Evolutionary conservation across 2,888 invertebrate species (phyloP).

Genomic region (Hetaerina titia): DNA sequence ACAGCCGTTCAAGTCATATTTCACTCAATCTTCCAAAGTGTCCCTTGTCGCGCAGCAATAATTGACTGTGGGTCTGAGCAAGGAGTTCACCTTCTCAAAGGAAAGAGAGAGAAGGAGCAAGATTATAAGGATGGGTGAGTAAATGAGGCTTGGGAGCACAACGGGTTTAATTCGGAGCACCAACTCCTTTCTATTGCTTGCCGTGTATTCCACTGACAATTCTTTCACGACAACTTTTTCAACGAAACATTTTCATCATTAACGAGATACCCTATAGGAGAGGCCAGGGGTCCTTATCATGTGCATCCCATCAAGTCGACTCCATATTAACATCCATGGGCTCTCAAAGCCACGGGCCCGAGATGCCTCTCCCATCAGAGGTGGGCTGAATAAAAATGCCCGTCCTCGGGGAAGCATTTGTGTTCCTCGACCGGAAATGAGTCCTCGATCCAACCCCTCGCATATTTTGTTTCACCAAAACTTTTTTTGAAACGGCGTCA

Average conservation of each 20-base stretch:
- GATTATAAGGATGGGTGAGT: background rate
- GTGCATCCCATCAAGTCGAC: background rate
- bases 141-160: background rate
- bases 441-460: background rate
- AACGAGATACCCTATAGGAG: background rate
- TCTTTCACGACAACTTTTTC: background rate
- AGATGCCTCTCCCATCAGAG: background rate
- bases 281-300: background rate
- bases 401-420: background rate
- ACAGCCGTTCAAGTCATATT: too few species aligned
- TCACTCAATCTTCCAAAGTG: background rate
- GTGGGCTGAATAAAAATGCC: background rate
- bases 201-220: background rate
- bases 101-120: background rate
- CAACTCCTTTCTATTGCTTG: background rate
- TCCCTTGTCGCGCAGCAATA: background rate
- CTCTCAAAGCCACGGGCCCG: background rate
- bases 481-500: background rate
- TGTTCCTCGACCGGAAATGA: conserved; percentile 11
- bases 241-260: background rate
- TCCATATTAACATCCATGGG: background rate
- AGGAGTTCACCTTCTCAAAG: background rate
- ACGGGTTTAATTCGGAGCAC: background rate
- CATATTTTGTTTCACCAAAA: background rate
- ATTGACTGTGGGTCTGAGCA: background rate